Conservation (phyloP, 2,888 invertebrate genomes). For the Microdon myrmicae region DNA sequence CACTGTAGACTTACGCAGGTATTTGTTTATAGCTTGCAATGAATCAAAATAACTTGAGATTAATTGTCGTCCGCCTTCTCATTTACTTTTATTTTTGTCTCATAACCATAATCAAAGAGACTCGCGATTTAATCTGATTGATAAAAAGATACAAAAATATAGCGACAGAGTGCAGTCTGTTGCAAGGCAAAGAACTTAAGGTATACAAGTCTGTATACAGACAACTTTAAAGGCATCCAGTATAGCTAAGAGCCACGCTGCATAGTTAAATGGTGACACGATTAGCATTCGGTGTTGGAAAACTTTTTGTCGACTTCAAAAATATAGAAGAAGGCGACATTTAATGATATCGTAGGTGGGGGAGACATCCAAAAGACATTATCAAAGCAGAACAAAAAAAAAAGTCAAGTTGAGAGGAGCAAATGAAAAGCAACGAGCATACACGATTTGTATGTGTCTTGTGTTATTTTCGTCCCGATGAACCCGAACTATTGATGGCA, state of each 20-base stretch:
- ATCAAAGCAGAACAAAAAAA: no score
- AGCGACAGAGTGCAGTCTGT: constrained; percentile 9
- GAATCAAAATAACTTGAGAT: constrained; percentile 34
- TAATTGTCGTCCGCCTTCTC: constrained; percentile 13
- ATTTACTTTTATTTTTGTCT: background rate
- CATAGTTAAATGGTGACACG: no score
- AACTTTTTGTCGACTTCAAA: constrained; percentile 33
- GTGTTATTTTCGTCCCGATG: constrained; percentile 11
- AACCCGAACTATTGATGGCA: background rate
- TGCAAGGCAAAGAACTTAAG: no score
- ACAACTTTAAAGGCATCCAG: no score
- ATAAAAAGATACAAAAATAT: constrained; percentile 16
- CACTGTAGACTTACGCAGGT: constrained; percentile 1
- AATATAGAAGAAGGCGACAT: constrained; percentile 19
- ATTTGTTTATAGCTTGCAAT: constrained; percentile 26
- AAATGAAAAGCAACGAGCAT: constrained; percentile 22
- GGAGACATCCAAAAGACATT: no score
- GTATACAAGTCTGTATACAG: no score
- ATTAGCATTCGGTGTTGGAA: no score
- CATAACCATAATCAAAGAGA: constrained; percentile 16
- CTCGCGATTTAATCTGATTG: background rate
- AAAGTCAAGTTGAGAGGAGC: constrained; percentile 3
- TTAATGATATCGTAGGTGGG: constrained; percentile 32
- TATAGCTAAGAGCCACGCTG: no score
- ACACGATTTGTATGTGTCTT: constrained; percentile 10